These are phyloP conservation scores for Chloroclystis v-ata DNA, from an alignment of 2,888 invertebrate species.

Conservation along the genomic window DNA sequence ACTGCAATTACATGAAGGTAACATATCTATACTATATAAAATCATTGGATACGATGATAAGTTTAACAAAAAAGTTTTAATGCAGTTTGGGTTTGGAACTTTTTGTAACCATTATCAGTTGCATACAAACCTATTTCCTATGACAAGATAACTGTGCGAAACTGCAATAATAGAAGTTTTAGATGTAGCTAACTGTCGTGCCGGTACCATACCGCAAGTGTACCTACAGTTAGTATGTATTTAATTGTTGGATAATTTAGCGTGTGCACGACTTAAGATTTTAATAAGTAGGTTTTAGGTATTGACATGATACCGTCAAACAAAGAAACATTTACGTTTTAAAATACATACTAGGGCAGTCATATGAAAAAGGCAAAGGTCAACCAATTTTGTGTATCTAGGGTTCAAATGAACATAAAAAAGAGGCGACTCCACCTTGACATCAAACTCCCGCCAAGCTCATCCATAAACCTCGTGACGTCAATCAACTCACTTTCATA, in stretches of 20 bases:
- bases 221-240: neutral
- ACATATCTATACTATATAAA: no score
- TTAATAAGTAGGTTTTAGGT: no score
- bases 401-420: neutral
- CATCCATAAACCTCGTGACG: conserved; percentile 41
- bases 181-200: no score
- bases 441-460: conserved; percentile 20
- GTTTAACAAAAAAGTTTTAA: conserved; percentile 21
- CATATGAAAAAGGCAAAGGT: no score
- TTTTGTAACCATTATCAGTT: conserved; percentile 5
- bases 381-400: no score
- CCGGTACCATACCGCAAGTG: neutral
- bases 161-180: neutral
- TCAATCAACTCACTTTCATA: conserved; percentile 64
- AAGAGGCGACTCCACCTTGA: neutral
- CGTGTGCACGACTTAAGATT: no score
- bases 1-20: no score
- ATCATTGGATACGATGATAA: no score
- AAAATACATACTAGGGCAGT: no score
- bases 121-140: conserved; percentile 2
- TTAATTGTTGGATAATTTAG: no score
- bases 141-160: conserved; percentile 4
- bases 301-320: no score
- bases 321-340: no score
- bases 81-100: conserved; percentile 13